phyloP scores from a whole-genome alignment of 2,113 vertebrate genomes.

The Maccullochella peelii region DNA sequence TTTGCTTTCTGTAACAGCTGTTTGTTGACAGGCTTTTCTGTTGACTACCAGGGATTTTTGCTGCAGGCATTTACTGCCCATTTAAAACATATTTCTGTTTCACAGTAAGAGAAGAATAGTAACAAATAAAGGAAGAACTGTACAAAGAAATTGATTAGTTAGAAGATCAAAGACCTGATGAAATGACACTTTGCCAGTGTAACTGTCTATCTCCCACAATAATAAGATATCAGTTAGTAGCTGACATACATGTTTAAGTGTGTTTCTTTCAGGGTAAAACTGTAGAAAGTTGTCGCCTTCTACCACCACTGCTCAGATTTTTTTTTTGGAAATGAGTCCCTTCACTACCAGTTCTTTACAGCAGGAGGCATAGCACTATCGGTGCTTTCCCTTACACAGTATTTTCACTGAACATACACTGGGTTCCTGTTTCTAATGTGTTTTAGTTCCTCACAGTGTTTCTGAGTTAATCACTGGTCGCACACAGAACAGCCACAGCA shows the following conservation, averaged over 20 bases:
- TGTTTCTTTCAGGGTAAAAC: background rate
- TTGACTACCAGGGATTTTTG: too few species aligned
- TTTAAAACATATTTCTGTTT: background rate
- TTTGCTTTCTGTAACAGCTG: too few species aligned
- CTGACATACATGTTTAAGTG: background rate
- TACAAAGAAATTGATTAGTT: background rate
- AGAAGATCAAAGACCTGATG: background rate
- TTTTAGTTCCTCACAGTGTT: background rate
- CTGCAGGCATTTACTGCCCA: too few species aligned
- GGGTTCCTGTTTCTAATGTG: background rate
- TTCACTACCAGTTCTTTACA: slow-evolving; percentile 35
- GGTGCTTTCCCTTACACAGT: background rate
- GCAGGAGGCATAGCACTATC: slow-evolving; percentile 35
- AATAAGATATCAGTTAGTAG: background rate
- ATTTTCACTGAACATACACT: background rate
- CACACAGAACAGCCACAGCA: background rate
- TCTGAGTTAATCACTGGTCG: background rate
- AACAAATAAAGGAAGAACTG: background rate
- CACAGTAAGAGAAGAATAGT: background rate
- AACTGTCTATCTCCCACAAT: background rate
- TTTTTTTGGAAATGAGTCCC: background rate
- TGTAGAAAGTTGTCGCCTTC: too few species aligned
- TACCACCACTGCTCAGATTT: background rate
- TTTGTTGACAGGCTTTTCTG: too few species aligned
- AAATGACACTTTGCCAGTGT: background rate